A percentile compares a stretch with the other conserved stretches of the same genome.
Evolutionary conservation across 2,113 vertebrate species (phyloP).

Genomic region (Microtus richardsoni): DNA sequence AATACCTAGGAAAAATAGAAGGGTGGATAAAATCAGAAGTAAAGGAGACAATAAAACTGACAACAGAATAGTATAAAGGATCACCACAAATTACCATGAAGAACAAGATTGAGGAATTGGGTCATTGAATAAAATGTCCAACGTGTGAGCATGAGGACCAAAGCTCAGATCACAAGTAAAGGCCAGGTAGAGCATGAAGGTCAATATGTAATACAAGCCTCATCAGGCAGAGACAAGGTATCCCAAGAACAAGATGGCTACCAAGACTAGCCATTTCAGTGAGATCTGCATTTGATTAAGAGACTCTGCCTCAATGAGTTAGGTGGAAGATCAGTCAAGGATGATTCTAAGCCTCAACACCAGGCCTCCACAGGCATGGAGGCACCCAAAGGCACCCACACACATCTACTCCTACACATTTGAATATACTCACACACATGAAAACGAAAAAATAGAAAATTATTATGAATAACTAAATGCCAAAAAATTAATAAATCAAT

Average conservation of each 20-base stretch:
- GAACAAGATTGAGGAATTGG: neutral
- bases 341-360: neutral
- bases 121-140: neutral
- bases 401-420: neutral
- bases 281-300: neutral
- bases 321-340: neutral
- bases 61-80: neutral
- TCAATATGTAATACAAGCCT: neutral
- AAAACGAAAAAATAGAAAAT: neutral
- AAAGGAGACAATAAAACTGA: neutral
- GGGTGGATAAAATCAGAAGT: neutral
- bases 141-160: neutral
- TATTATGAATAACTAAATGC: neutral
- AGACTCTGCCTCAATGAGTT: neutral
- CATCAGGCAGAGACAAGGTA: neutral
- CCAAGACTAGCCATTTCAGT: neutral
- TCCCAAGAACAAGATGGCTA: neutral
- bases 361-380: neutral
- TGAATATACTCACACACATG: neutral
- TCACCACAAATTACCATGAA: neutral
- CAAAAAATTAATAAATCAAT: neutral
- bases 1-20: neutral
- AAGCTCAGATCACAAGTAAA: neutral
- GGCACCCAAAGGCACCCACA: neutral
- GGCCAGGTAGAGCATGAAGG: neutral